Percentiles rank a stretch among this genome's conserved stretches.
Evolutionary conservation across 2,888 invertebrate genomes (phyloP).

Genomic region (Cybosia mesomella): DNA sequence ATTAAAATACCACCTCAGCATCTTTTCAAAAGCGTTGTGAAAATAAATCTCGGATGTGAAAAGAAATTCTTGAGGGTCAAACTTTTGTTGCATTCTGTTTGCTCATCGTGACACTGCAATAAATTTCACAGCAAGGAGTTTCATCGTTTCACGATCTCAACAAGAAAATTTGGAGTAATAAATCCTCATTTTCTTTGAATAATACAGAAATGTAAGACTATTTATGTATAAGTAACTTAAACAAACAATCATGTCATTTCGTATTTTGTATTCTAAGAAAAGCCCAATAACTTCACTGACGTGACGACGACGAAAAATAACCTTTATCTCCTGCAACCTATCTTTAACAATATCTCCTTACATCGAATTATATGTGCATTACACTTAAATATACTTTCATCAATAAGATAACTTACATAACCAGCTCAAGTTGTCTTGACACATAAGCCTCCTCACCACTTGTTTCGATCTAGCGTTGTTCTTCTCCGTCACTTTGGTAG

Average conservation of each 20-base stretch:
- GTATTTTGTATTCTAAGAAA: too few species aligned
- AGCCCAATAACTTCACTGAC: too few species aligned
- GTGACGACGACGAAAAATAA: too few species aligned
- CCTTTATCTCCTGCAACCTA: too few species aligned
- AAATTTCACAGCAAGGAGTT: conserved; percentile 10
- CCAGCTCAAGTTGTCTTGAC: too few species aligned
- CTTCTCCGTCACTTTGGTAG: too few species aligned
- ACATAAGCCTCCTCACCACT: too few species aligned
- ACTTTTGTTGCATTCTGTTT: conserved; percentile 23
- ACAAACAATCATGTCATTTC: neutral
- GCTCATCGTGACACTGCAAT: conserved; percentile 8
- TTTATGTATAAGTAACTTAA: neutral
- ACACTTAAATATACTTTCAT: too few species aligned
- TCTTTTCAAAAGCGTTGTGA: conserved; percentile 29
- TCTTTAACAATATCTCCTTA: too few species aligned
- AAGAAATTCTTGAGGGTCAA: conserved; percentile 25
- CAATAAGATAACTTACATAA: too few species aligned
- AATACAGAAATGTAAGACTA: neutral
- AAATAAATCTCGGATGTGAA: conserved; percentile 41
- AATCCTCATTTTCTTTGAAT: neutral
- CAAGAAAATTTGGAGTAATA: neutral
- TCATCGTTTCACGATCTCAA: neutral
- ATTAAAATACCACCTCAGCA: conserved; percentile 22
- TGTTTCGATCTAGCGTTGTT: too few species aligned
- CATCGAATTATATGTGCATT: too few species aligned